Evolutionary conservation across 2,888 invertebrate genomes (phyloP).

Genomic region (Synanthedon vespiformis): DNA sequence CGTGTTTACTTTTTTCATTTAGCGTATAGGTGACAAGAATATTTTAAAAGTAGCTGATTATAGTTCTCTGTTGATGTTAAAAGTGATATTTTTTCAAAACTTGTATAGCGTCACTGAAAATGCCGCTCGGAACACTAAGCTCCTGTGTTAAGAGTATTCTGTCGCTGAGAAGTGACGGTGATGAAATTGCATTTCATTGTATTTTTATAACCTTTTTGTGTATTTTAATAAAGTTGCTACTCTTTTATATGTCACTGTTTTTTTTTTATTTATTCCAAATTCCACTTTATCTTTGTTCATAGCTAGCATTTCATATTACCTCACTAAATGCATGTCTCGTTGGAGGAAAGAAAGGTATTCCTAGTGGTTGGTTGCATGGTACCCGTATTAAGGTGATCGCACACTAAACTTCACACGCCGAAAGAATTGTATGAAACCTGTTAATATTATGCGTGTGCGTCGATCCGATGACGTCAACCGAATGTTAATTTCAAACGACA

Average conservation of each 20-base stretch:
- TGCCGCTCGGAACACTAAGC: slow-evolving; percentile 12
- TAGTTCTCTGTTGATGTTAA: no score
- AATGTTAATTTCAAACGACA: no score
- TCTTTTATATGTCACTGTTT: not conserved
- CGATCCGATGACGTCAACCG: no score
- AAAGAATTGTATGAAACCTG: no score
- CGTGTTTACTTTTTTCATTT: no score
- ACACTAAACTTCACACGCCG: no score
- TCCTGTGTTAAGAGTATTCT: slow-evolving; percentile 31
- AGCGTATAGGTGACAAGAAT: no score
- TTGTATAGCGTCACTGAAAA: not conserved
- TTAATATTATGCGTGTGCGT: no score
- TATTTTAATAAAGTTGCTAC: slow-evolving; percentile 71
- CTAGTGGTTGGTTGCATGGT: slow-evolving; percentile 41
- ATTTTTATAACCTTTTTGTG: slow-evolving; percentile 69
- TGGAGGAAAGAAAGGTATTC: not conserved
- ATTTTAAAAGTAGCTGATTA: no score
- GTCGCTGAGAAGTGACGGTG: slow-evolving; percentile 58
- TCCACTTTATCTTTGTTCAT: slow-evolving; percentile 3
- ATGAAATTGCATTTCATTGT: slow-evolving; percentile 67
- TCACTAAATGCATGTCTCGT: not conserved
- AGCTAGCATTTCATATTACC: not conserved
- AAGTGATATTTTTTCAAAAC: no score
- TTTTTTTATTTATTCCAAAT: slow-evolving; percentile 4
- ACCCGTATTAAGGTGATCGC: slow-evolving; percentile 1